These are phyloP conservation scores for Malacoctenus gilli DNA, from an alignment of 2,797 vertebrate genomes.

Conservation along the genomic window DNA sequence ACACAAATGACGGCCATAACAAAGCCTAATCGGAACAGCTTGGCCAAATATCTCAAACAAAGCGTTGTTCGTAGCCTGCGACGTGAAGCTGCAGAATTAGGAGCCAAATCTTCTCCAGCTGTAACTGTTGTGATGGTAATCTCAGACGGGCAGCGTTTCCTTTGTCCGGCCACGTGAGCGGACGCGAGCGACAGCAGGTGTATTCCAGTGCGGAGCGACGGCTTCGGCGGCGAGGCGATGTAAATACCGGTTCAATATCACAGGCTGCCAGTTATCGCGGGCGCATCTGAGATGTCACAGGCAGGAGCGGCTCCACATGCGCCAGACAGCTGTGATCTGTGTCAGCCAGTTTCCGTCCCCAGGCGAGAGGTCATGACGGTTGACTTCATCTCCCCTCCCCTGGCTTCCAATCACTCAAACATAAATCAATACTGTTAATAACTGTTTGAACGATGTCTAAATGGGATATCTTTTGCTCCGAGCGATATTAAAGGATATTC, in stretches of 20 bases:
- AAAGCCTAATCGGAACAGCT: slow-evolving; percentile 8
- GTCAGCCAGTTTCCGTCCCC: slow-evolving; percentile 78
- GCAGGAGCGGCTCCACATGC: slow-evolving; percentile 63
- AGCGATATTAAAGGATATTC: slow-evolving; percentile 79
- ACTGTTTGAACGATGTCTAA: slow-evolving; percentile 85
- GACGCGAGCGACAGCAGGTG: slow-evolving; percentile 18
- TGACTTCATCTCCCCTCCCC: slow-evolving; percentile 80
- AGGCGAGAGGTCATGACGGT: slow-evolving; percentile 78
- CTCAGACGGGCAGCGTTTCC: slow-evolving; percentile 14
- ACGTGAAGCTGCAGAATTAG: background rate
- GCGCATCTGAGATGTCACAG: slow-evolving; percentile 74
- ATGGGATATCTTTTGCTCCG: slow-evolving; percentile 80
- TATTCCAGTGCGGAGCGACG: slow-evolving; percentile 47
- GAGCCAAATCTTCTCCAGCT: background rate
- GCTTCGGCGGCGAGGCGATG: slow-evolving; percentile 32
- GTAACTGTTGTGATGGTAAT: slow-evolving; percentile 5
- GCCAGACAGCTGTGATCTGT: slow-evolving; percentile 76
- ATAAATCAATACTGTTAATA: slow-evolving; percentile 88
- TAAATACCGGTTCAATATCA: slow-evolving; percentile 50
- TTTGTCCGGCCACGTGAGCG: slow-evolving; percentile 20
- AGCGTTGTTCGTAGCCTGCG: background rate
- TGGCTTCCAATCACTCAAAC: slow-evolving; percentile 82
- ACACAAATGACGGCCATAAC: background rate
- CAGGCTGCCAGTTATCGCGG: slow-evolving; percentile 53
- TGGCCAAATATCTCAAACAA: background rate